Evolutionary conservation across 2,888 invertebrate species (phyloP).

Genomic region (Aporophyla nigra): DNA sequence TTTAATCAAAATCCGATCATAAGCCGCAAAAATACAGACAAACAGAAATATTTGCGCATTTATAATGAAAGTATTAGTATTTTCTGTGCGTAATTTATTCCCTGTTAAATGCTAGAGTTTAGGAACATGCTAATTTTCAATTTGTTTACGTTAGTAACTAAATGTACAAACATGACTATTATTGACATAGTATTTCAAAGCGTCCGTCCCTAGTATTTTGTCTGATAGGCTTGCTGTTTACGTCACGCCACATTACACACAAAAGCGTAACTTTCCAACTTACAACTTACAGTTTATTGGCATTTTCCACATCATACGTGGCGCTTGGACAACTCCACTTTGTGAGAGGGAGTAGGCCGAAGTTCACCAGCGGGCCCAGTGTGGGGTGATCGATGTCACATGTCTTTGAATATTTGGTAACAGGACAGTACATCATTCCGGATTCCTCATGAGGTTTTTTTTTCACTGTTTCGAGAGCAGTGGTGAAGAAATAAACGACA

Average conservation of each 20-base stretch:
- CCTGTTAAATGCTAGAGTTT: background rate
- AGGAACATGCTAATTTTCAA: background rate
- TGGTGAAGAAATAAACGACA: background rate
- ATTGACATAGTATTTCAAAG: background rate
- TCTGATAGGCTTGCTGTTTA: background rate
- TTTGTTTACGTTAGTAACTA: background rate
- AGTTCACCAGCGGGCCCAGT: background rate
- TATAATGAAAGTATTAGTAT: background rate
- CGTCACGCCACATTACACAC: background rate
- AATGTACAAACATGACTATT: background rate
- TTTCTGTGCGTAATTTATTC: background rate
- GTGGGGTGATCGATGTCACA: background rate
- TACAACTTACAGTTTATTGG: too few relatives aligned
- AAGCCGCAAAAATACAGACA: background rate
- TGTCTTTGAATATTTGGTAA: background rate
- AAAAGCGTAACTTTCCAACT: too few relatives aligned
- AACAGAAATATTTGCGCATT: too few relatives aligned
- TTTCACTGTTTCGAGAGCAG: background rate
- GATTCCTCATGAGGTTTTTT: background rate
- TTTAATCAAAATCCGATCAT: background rate
- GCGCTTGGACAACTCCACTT: background rate
- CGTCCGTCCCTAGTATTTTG: too few relatives aligned
- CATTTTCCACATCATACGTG: background rate
- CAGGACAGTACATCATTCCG: background rate
- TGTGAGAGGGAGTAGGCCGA: too few relatives aligned